Percentiles rank a stretch among this genome's conserved stretches.
Conservation (phyloP, 2,888 invertebrate genomes). For the Hemicrepidius hirtus region DNA sequence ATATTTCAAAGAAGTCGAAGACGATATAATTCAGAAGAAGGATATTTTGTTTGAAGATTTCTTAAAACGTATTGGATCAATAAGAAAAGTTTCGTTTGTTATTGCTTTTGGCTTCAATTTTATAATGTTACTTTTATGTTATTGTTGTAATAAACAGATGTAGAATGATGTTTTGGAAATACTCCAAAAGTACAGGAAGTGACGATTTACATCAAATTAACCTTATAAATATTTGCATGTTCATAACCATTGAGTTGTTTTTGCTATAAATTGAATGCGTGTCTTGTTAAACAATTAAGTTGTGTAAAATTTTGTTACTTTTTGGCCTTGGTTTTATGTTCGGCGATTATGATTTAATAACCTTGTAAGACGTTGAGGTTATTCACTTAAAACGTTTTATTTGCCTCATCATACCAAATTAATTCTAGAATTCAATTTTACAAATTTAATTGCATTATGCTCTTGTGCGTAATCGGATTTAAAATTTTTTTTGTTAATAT, state of each 20-base stretch:
- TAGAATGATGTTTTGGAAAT: slow-evolving; percentile 2
- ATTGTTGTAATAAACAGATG: too few relatives aligned
- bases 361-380: slow-evolving; percentile 35
- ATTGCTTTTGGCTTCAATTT: too few relatives aligned
- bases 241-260: neutral
- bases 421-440: neutral
- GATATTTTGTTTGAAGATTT: too few relatives aligned
- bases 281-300: slow-evolving; percentile 30
- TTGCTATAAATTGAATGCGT: slow-evolving; percentile 30
- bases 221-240: slow-evolving; percentile 23
- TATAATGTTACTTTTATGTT: too few relatives aligned
- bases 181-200: slow-evolving; percentile 14
- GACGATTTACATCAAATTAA: slow-evolving; percentile 12
- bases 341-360: slow-evolving; percentile 35
- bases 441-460: neutral
- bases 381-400: slow-evolving; percentile 30
- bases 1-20: too few relatives aligned
- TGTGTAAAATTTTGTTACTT: slow-evolving; percentile 14
- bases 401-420: slow-evolving; percentile 7
- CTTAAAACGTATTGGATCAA: too few relatives aligned
- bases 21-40: too few relatives aligned
- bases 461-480: neutral
- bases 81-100: too few relatives aligned
- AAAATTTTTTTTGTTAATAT: neutral
- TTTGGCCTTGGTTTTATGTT: slow-evolving; percentile 31